Conservation (phyloP, 2,113 vertebrate species). For the Eurypyga helias region DNA sequence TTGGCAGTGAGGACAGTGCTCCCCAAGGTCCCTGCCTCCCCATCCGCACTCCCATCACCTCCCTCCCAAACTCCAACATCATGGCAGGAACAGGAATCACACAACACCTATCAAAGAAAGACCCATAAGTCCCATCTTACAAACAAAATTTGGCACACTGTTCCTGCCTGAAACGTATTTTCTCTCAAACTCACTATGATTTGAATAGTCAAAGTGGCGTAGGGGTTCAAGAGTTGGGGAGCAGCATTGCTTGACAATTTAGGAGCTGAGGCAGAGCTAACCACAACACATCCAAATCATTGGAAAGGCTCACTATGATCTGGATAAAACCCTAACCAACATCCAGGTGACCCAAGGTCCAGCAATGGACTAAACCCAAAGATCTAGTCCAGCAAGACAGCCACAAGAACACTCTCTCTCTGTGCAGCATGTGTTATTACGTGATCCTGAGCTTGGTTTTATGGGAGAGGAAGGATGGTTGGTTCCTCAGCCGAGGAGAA, state of each 20-base stretch:
- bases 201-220: not conserved
- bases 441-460: not conserved
- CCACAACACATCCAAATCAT: not conserved
- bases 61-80: not conserved
- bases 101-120: not conserved
- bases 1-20: accelerated
- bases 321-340: not conserved
- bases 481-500: not conserved
- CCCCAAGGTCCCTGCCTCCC: not conserved
- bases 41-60: accelerated
- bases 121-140: accelerated
- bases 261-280: not conserved
- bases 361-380: not conserved
- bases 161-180: not conserved
- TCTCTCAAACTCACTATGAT: not conserved
- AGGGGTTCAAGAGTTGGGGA: not conserved
- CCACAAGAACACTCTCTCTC: not conserved
- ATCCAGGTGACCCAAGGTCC: not conserved
- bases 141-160: not conserved
- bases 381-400: not conserved
- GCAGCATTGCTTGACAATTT: not conserved
- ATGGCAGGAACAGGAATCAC: not conserved
- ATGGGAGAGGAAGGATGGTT: not conserved
- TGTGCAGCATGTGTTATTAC: not conserved
- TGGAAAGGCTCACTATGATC: not conserved